phyloP scores from a whole-genome alignment of 2,797 vertebrate genomes.

The Lemur catta region DNA sequence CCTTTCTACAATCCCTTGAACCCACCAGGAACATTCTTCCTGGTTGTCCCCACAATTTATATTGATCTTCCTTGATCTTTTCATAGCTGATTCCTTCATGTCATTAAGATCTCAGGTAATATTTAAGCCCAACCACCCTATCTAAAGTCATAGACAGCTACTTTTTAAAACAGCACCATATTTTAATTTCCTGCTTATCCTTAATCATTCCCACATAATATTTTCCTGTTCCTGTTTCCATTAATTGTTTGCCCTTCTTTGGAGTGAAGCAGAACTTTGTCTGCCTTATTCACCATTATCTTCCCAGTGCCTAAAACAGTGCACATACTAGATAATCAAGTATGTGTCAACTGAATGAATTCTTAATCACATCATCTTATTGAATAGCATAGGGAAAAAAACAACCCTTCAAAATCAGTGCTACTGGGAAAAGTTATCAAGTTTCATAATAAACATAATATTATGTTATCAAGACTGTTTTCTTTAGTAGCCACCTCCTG shows the following conservation, averaged over 20 bases:
- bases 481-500: neutral
- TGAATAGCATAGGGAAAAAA: neutral
- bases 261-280: neutral
- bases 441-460: neutral
- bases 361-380: neutral
- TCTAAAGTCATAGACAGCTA: neutral
- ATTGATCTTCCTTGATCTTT: neutral
- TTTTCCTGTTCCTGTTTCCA: neutral
- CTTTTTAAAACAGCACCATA: neutral
- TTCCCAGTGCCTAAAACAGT: neutral
- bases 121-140: neutral
- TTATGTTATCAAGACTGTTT: neutral
- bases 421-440: neutral
- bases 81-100: neutral
- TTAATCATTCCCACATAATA: neutral
- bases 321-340: neutral
- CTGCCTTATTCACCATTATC: neutral
- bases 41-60: rapidly evolving
- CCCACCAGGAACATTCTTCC: neutral
- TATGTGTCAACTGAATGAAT: neutral
- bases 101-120: neutral
- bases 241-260: neutral
- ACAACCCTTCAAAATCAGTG: neutral
- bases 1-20: neutral
- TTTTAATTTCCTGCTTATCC: neutral